Evolutionary conservation across 2,888 invertebrate species (phyloP).

Genomic region (Argynnis bischoffii): DNA sequence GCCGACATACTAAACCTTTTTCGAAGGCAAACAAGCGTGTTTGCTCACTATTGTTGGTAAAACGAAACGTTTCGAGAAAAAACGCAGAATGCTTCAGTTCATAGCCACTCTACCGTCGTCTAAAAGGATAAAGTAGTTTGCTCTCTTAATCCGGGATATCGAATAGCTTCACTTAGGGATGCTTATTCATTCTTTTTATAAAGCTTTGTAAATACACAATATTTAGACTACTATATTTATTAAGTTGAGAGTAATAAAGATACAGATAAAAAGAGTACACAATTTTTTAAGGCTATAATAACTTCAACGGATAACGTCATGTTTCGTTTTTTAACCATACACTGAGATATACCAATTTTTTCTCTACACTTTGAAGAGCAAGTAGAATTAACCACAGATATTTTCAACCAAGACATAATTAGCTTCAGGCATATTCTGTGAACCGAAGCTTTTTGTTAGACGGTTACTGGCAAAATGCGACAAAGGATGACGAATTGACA

Average conservation of each 20-base stretch:
- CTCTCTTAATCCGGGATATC: slow-evolving; percentile 52
- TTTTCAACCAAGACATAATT: neutral
- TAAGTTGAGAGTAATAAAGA: no score
- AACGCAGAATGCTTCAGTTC: slow-evolving; percentile 46
- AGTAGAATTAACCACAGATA: neutral
- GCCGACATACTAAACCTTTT: slow-evolving; percentile 61
- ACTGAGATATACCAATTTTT: neutral
- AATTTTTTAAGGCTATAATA: no score
- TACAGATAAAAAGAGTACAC: no score
- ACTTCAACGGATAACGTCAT: no score
- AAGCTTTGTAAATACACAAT: no score
- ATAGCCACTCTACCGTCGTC: slow-evolving; percentile 64
- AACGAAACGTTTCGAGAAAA: slow-evolving; percentile 52
- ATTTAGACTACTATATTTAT: no score
- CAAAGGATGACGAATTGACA: slow-evolving; percentile 14
- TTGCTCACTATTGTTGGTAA: slow-evolving; percentile 61
- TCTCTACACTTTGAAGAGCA: neutral
- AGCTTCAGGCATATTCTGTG: slow-evolving; percentile 13
- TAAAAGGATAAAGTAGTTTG: slow-evolving; percentile 61
- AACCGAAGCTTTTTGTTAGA: slow-evolving; percentile 5
- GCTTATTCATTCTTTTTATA: slow-evolving; percentile 4
- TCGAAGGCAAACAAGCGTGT: slow-evolving; percentile 60
- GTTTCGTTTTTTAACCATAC: neutral
- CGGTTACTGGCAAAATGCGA: slow-evolving; percentile 1
- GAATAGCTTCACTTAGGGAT: slow-evolving; percentile 10